Evolutionary conservation across 64 coral and sea anemone genomes (phyloP).

Genomic region (Hydrozoanthus tunicans): DNA sequence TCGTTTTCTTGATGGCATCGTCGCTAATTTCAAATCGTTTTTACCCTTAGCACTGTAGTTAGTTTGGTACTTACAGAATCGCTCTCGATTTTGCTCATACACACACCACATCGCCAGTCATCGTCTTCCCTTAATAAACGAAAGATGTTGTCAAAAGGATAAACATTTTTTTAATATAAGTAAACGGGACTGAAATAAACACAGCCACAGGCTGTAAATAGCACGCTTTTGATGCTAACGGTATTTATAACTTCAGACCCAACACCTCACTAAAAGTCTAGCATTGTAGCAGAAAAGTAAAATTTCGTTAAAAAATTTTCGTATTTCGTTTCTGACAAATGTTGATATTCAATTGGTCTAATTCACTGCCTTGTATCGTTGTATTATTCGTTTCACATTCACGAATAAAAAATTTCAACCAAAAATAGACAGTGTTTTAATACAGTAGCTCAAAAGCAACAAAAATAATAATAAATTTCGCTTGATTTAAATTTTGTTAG

Average conservation of each 20-base stretch:
- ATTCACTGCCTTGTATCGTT: background rate
- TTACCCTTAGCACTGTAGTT: too few species aligned
- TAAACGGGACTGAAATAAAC: background rate
- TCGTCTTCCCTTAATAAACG: conserved; percentile 7
- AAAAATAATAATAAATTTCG: conserved; percentile 8
- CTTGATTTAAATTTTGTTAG: background rate
- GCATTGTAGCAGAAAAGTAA: too few species aligned
- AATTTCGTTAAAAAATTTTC: too few species aligned
- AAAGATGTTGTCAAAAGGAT: background rate
- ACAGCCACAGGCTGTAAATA: background rate
- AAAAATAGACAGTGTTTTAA: background rate
- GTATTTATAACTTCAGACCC: background rate
- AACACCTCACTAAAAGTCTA: background rate
- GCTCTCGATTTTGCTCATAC: conserved; percentile 20
- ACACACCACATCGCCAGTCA: conserved; percentile 1
- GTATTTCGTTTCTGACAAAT: background rate
- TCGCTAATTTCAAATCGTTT: too few species aligned
- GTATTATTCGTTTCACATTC: background rate
- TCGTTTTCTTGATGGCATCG: background rate
- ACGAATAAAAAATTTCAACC: background rate
- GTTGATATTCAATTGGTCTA: background rate
- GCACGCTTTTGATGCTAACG: background rate
- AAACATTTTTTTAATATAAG: background rate
- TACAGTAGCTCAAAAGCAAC: background rate
- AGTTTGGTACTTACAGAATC: conserved; percentile 13